Evolutionary conservation across 1,140 invertebrate genomes (phyloP), one percentile per base, ranked within the genome.

Genomic region (Psix sp.): DNA sequence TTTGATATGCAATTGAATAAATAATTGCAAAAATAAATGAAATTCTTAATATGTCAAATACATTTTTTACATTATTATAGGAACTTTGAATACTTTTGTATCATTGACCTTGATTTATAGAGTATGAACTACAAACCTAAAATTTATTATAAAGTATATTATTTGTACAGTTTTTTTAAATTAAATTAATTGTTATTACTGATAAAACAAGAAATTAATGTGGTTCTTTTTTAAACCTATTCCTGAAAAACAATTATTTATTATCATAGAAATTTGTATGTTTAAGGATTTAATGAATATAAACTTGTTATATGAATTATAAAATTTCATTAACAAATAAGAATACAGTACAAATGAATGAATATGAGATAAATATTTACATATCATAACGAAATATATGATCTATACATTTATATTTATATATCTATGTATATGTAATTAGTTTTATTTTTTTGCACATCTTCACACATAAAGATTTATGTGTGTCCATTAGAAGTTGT

Each of bases 171-270:
- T 15, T 68, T 72, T 72, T 65, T 72, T 57, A 24, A 62, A 71
- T 71, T 72, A 72, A 72, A 63, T 72, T 72, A 51, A 72, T 72
- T 72, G 59, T 72, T 72, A 65, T 11, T 63, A 72, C 33, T 72
- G 43, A 72, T 59, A 7, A 29, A 10, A 3, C n/a, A 29, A 29
- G 26, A 29, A n/a, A n/a, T n/a, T n/a, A n/a, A n/a, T n/a, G n/a
- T n/a, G n/a, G n/a, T n/a, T n/a, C n/a, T n/a, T n/a, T n/a, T n/a
- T n/a, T n/a, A n/a, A n/a, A n/a, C n/a, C n/a, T n/a, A n/a, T n/a
- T n/a, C n/a, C n/a, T n/a, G n/a, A n/a, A n/a, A n/a, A n/a, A n/a
- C n/a, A n/a, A n/a, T n/a, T n/a, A n/a, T n/a, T n/a, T n/a, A n/a
- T n/a, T n/a, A n/a, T n/a, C n/a, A n/a, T n/a, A n/a, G n/a, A n/a